These are phyloP conservation scores for mouse (Mus musculus) DNA, from an alignment of 2,113 vertebrate species.

Conservation along the genomic window DNA sequence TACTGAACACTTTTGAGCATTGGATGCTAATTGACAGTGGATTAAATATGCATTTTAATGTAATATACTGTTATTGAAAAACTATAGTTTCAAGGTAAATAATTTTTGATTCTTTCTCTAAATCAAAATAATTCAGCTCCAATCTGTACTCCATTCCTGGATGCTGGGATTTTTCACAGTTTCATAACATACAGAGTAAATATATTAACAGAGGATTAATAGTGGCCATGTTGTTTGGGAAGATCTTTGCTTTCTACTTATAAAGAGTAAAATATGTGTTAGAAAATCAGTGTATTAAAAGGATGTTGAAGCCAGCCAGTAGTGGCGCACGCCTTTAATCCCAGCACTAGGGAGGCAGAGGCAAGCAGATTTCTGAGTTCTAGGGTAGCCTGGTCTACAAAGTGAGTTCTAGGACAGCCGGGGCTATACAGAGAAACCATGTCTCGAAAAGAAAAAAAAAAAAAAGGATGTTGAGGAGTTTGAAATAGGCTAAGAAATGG, in stretches of 20 bases:
- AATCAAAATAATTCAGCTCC: constrained; percentile 14
- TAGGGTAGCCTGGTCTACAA: too few species aligned
- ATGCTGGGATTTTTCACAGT: neutral
- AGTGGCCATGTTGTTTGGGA: neutral
- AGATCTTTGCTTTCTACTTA: neutral
- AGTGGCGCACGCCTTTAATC: too few species aligned
- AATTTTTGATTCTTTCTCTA: neutral
- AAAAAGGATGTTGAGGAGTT: neutral
- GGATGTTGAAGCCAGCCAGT: too few species aligned
- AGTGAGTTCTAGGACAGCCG: too few species aligned
- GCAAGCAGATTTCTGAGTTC: too few species aligned
- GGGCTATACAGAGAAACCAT: too few species aligned
- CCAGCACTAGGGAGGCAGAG: too few species aligned
- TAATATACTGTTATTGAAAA: neutral
- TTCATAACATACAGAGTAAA: neutral
- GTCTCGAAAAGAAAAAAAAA: too few species aligned
- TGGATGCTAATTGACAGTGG: neutral
- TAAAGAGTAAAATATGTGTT: neutral
- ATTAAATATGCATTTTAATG: neutral
- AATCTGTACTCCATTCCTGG: neutral
- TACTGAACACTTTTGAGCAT: neutral
- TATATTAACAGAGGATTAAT: neutral
- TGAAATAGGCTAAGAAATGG: neutral
- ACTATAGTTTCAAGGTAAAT: neutral
- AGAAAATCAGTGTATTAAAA: neutral